Evolutionary conservation across 2,797 vertebrate species (phyloP).

Genomic region (Decapterus maruadsi): DNA sequence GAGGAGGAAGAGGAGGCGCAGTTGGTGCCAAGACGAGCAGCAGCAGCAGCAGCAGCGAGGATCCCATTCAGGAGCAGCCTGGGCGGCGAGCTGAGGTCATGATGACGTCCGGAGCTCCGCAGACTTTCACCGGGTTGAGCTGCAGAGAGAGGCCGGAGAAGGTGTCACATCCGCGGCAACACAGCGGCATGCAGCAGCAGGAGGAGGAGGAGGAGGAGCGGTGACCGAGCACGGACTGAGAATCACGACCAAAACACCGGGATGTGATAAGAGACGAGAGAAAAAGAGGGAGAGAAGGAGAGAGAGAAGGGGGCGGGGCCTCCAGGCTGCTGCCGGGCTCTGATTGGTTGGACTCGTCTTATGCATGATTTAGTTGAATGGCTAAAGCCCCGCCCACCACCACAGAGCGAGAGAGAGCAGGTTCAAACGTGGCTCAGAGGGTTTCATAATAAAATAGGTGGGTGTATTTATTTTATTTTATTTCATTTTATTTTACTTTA

Average conservation of each 20-base stretch:
- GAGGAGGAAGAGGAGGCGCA: not conserved
- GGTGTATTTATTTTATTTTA: not conserved
- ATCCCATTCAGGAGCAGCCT: constrained; percentile 72
- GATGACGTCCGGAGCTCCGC: constrained; percentile 57
- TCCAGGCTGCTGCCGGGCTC: not conserved
- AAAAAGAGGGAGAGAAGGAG: too few relatives aligned
- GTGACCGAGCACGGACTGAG: constrained; percentile 7
- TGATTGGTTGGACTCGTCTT: constrained; percentile 62
- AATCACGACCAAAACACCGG: constrained; percentile 75
- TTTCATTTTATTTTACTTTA: too few relatives aligned
- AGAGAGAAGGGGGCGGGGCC: constrained; percentile 41
- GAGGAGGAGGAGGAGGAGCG: not conserved
- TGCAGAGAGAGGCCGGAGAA: too few relatives aligned
- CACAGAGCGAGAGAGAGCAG: constrained; percentile 5
- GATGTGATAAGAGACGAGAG: constrained; percentile 41
- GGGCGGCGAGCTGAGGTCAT: constrained; percentile 77
- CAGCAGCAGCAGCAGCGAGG: constrained; percentile 14
- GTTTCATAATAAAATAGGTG: too few relatives aligned
- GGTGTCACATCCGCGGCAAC: too few relatives aligned
- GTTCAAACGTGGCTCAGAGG: constrained; percentile 16
- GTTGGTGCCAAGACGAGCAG: constrained; percentile 51
- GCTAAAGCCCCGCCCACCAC: constrained; percentile 41
- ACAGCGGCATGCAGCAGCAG: not conserved
- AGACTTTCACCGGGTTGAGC: not conserved
- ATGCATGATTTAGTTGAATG: constrained; percentile 54